These are phyloP conservation scores for Neopipo cinnamomea DNA, from an alignment of 2,113 vertebrate species.

Conservation along the genomic window DNA sequence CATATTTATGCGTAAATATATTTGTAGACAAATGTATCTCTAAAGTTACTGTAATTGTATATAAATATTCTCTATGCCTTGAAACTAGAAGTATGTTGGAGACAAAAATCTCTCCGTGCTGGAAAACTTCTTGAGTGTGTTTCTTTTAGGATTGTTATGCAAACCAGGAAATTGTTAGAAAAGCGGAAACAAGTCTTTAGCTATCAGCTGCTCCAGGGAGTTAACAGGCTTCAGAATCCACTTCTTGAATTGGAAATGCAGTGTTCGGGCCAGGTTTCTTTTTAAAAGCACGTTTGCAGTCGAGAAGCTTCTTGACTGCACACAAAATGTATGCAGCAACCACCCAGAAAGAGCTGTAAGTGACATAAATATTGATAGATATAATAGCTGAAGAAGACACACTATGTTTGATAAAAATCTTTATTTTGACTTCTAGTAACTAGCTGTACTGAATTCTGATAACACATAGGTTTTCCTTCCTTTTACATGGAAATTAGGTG, in stretches of 20 bases:
- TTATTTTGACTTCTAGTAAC: conserved; percentile 23
- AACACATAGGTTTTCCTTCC: conserved; percentile 7
- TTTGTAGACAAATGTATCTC: conserved; percentile 32
- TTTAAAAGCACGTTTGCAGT: neutral
- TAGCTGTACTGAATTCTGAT: neutral
- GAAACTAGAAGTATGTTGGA: neutral
- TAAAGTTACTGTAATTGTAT: neutral
- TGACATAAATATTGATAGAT: conserved; percentile 27
- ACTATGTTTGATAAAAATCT: neutral
- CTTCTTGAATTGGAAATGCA: conserved; percentile 9
- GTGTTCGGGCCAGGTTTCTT: neutral
- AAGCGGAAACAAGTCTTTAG: conserved; percentile 65
- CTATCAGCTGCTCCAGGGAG: conserved; percentile 57
- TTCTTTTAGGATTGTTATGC: conserved; percentile 57
- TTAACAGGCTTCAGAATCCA: conserved; percentile 40
- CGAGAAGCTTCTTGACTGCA: neutral
- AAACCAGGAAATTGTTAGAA: conserved; percentile 59
- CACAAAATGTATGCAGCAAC: neutral
- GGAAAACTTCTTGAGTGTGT: conserved; percentile 33
- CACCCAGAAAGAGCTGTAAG: conserved; percentile 33
- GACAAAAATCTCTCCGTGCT: neutral
- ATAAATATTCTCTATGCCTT: neutral
- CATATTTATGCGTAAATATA: conserved; percentile 33
- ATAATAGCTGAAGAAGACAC: neutral
- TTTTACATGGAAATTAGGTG: conserved; percentile 14